A percentile compares a stretch with the other conserved stretches of the same genome.
These are phyloP conservation scores for Lepeophtheirus nordmannii DNA, from an alignment of 2,888 invertebrate genomes.

Conservation along the genomic window DNA sequence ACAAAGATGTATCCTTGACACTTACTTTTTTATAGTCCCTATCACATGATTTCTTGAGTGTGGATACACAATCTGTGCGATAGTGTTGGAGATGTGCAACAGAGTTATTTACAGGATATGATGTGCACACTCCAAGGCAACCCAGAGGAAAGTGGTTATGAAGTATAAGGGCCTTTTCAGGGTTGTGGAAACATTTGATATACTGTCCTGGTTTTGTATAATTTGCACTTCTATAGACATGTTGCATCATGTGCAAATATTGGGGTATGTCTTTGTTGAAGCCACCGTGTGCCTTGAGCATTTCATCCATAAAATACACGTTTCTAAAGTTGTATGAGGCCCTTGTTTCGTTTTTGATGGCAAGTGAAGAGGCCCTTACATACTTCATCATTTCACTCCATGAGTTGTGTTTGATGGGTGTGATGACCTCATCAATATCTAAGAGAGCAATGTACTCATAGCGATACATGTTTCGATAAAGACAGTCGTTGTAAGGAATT, in stretches of 20 bases:
- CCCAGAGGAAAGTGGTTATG: conserved; percentile 86
- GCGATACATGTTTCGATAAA: conserved; percentile 76
- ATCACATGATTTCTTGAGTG: conserved; percentile 60
- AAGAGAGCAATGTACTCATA: conserved; percentile 78
- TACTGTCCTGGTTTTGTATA: conserved; percentile 84
- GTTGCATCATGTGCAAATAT: conserved; percentile 71
- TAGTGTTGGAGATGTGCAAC: conserved; percentile 85
- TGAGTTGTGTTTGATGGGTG: conserved; percentile 65
- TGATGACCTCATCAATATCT: conserved; percentile 86
- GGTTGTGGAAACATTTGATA: conserved; percentile 85
- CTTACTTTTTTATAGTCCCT: conserved; percentile 64
- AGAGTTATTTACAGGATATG: conserved; percentile 61
- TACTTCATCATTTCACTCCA: conserved; percentile 30
- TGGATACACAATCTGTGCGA: conserved; percentile 75
- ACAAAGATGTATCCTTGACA: conserved; percentile 66
- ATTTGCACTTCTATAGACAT: conserved; percentile 51
- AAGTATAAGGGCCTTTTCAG: conserved; percentile 57
- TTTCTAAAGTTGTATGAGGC: conserved; percentile 76
- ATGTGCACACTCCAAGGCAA: conserved; percentile 67
- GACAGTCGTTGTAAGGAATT: conserved; percentile 88
- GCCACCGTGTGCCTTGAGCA: conserved; percentile 49
- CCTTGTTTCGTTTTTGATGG: conserved; percentile 48
- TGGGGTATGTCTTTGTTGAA: conserved; percentile 63
- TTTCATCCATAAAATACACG: conserved; percentile 78
- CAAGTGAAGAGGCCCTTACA: conserved; percentile 37